A percentile compares a stretch with the other conserved stretches of the same genome.
phyloP scores from a whole-genome alignment of 2,797 vertebrate genomes.

The Catostomus latipinnis region DNA sequence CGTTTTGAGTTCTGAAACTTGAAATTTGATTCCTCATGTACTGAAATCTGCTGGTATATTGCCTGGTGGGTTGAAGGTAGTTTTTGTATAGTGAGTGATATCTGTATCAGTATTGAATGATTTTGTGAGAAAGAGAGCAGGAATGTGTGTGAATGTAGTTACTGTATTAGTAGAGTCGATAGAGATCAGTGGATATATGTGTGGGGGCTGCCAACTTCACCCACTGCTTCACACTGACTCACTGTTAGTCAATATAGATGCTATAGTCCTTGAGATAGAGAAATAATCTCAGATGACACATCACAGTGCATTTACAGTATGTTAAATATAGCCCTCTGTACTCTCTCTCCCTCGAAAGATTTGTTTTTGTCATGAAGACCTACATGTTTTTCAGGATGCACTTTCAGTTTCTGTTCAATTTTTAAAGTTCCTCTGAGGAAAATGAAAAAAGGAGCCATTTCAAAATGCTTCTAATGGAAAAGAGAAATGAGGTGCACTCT shows the following conservation, averaged over 20 bases:
- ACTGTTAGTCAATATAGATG: neutral
- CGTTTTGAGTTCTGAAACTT: no score
- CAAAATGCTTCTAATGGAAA: slow-evolving; percentile 27
- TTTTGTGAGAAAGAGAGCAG: no score
- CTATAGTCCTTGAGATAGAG: neutral
- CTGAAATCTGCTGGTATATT: no score
- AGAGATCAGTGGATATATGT: neutral
- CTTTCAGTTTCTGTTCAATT: slow-evolving; percentile 30
- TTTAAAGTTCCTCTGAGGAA: slow-evolving; percentile 37
- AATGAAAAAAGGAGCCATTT: slow-evolving; percentile 4
- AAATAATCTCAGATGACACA: no score
- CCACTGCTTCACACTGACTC: neutral
- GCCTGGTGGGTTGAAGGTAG: no score
- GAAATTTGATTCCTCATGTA: no score
- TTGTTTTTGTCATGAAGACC: slow-evolving; percentile 14
- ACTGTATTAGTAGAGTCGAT: no score
- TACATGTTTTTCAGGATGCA: slow-evolving; percentile 5
- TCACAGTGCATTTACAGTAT: neutral
- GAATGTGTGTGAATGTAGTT: no score
- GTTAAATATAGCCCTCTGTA: neutral
- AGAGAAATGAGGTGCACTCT: slow-evolving; percentile 29
- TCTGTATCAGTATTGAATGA: no score
- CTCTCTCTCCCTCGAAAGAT: neutral
- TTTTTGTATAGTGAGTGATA: no score
- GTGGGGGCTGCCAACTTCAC: neutral